phyloP scores from a whole-genome alignment of 1,140 invertebrate genomes.

The Colletes latitarsis region DNA sequence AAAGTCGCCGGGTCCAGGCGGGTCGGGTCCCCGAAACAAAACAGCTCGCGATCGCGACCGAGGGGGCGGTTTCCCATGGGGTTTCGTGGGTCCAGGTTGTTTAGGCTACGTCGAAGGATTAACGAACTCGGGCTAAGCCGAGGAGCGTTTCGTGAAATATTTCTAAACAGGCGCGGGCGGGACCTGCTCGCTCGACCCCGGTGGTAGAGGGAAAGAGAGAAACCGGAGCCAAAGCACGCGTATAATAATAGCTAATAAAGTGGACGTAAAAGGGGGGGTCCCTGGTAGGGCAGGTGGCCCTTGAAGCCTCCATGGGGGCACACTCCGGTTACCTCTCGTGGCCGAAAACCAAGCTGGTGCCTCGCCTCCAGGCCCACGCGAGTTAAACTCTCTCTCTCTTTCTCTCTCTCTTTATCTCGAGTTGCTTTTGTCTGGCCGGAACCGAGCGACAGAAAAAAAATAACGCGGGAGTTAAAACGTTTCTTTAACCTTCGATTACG shows the following conservation, averaged over 20 bases:
- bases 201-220: slow-evolving; percentile 4
- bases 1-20: not conserved
- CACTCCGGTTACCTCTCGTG: slow-evolving; percentile 67
- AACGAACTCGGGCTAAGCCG: slow-evolving; percentile 74
- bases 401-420: slow-evolving; percentile 31
- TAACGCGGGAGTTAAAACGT: slow-evolving; percentile 62
- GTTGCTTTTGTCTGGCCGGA: slow-evolving; percentile 68
- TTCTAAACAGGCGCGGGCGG: slow-evolving; percentile 75
- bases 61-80: not conserved
- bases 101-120: slow-evolving; percentile 76
- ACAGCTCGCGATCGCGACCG: not conserved
- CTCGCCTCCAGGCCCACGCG: slow-evolving; percentile 69
- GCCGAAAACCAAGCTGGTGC: slow-evolving; percentile 66
- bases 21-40: not conserved
- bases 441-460: slow-evolving; percentile 70
- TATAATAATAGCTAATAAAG: slow-evolving; percentile 81
- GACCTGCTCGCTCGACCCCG: not conserved
- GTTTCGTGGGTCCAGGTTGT: slow-evolving; percentile 66
- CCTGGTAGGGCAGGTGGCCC: slow-evolving; percentile 74
- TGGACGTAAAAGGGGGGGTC: slow-evolving; percentile 69
- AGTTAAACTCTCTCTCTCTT: slow-evolving; percentile 42
- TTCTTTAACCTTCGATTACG: slow-evolving; percentile 51
- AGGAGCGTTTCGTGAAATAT: slow-evolving; percentile 74
- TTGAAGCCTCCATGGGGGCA: slow-evolving; percentile 63
- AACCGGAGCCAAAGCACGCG: slow-evolving; percentile 70